These are phyloP conservation scores for Trissoscelio sp. DNA, from an alignment of 2,888 invertebrate species.

Conservation along the genomic window DNA sequence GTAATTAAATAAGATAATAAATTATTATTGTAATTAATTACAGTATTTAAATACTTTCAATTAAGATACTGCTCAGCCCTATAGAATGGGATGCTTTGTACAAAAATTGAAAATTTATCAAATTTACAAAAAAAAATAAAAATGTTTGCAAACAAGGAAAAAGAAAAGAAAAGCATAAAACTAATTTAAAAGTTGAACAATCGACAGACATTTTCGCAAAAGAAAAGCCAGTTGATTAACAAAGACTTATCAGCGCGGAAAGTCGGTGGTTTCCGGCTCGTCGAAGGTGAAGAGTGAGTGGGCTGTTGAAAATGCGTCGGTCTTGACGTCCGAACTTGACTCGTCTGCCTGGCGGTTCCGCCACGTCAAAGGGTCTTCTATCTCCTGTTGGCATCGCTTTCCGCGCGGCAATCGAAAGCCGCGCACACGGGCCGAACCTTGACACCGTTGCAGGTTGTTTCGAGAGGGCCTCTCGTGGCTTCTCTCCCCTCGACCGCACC, in stretches of 20 bases:
- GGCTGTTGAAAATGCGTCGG: neutral
- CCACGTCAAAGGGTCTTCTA: constrained; percentile 43
- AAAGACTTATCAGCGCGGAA: constrained; percentile 12
- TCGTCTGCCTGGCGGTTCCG: neutral
- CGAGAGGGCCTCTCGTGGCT: constrained; percentile 74
- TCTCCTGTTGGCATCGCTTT: constrained; percentile 30
- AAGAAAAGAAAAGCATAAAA: neutral
- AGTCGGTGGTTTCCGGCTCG: neutral
- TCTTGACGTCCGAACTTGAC: neutral
- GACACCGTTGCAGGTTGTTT: constrained; percentile 76
- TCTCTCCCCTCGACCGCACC: constrained; percentile 73
- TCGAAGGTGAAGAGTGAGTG: constrained; percentile 23
- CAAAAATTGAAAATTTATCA: no score
- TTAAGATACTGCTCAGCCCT: no score
- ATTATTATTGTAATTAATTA: no score
- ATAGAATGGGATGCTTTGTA: no score
- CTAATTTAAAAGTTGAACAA: no score
- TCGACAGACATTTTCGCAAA: no score
- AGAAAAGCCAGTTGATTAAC: neutral
- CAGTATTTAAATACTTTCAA: no score
- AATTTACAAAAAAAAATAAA: no score
- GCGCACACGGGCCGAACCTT: no score
- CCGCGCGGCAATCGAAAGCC: constrained; percentile 74
- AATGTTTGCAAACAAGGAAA: neutral
- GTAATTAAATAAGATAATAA: no score